Percentiles rank a stretch among this genome's conserved stretches.
Conservation (phyloP, 2,113 vertebrate genomes). For the Probosciger aterrimus region DNA sequence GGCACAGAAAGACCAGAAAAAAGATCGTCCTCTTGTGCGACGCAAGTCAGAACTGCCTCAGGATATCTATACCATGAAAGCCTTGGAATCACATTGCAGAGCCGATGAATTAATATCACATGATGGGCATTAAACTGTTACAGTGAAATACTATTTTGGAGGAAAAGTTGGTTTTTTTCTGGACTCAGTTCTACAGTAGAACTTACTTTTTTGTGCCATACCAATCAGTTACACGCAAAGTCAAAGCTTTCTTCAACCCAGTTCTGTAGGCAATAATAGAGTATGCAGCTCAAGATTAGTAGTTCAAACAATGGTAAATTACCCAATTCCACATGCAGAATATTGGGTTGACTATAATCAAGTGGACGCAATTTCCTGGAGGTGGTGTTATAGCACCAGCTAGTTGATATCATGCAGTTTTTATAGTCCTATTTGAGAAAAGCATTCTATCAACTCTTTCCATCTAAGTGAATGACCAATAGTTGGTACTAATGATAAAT, state of each 20-base stretch:
- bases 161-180: conserved; percentile 21
- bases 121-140: conserved; percentile 87
- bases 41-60: conserved; percentile 97
- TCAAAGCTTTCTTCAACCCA: conserved; percentile 71
- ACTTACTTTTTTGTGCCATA: conserved; percentile 81
- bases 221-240: conserved; percentile 73
- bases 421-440: conserved; percentile 29
- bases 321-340: conserved; percentile 53
- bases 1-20: conserved; percentile 87
- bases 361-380: conserved; percentile 41
- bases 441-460: neutral
- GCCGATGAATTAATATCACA: conserved; percentile 90
- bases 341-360: conserved; percentile 38
- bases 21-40: conserved; percentile 87
- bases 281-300: conserved; percentile 73
- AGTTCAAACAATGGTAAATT: conserved; percentile 90
- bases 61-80: conserved; percentile 94
- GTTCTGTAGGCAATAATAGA: conserved; percentile 78
- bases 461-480: neutral
- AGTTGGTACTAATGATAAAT: conserved; percentile 44
- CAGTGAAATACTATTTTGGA: conserved; percentile 63
- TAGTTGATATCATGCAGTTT: neutral
- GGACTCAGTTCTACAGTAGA: conserved; percentile 74
- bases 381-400: conserved; percentile 25
- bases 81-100: conserved; percentile 92